These are phyloP conservation scores for Sciurus vulgaris DNA, from an alignment of 2,797 vertebrate genomes.

Conservation along the genomic window DNA sequence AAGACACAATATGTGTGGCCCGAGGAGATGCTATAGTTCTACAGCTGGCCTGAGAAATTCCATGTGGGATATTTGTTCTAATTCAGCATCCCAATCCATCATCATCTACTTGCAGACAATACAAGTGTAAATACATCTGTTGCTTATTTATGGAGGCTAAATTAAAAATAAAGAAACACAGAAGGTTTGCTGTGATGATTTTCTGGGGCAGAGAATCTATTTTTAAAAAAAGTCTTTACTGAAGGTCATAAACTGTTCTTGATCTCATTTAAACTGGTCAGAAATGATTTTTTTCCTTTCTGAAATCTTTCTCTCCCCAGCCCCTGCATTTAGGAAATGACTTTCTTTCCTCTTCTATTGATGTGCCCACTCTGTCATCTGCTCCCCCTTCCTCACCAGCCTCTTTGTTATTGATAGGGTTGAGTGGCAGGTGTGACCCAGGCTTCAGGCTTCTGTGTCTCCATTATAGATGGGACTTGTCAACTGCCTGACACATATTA, in stretches of 20 bases:
- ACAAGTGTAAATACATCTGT: conserved; percentile 62
- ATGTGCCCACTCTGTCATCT: conserved; percentile 22
- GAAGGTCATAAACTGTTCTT: conserved; percentile 61
- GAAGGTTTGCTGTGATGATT: conserved; percentile 73
- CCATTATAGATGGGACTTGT: neutral
- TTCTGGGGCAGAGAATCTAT: conserved; percentile 55
- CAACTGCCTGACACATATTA: neutral
- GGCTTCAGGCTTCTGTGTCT: conserved; percentile 9
- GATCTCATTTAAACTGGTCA: conserved; percentile 57
- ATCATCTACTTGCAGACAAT: conserved; percentile 71
- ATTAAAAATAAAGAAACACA: conserved; percentile 46
- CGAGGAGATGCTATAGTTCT: conserved; percentile 35
- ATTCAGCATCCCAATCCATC: conserved; percentile 3
- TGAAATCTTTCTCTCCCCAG: neutral
- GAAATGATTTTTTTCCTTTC: conserved; percentile 57
- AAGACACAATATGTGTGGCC: conserved; percentile 15
- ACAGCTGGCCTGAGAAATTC: conserved; percentile 67
- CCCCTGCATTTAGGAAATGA: neutral
- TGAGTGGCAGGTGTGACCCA: conserved; percentile 29
- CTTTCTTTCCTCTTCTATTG: conserved; percentile 34
- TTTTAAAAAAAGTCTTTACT: conserved; percentile 69
- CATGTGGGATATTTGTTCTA: conserved; percentile 53
- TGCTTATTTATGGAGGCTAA: conserved; percentile 64
- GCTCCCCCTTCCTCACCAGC: neutral
- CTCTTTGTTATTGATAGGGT: conserved; percentile 48